Evolutionary conservation across 2,888 invertebrate genomes (phyloP), one percentile per base, ranked within the genome.

Genomic region (Amitus sp.): DNA sequence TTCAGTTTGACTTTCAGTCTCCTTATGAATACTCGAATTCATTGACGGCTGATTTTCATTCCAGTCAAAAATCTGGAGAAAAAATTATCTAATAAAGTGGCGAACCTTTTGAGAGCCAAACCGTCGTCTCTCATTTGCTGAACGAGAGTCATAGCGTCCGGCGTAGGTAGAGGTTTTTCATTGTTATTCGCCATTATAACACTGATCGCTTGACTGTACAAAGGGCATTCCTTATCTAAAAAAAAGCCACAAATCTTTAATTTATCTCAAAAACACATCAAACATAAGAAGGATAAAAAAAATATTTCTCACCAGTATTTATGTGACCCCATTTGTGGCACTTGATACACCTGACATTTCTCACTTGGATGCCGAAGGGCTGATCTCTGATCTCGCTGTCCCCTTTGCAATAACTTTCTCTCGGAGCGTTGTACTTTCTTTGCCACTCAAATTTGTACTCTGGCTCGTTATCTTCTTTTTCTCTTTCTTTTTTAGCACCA

Each of bases 381-480:
- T 98, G 98, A 84, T 99, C 99, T 58, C 95, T 87, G 74, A 99
- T 98, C 82, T 96, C 95, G 66, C 96, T 95, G 80, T 99, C 96
- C 13, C 96, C 96, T 82, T 98, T 98, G 74, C 98, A 97, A 81
- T 96, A 98, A 73, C 96, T 96, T 84, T 99, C 99, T 82, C 99
- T 87, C 0, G 99, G 99, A 3, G 99, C 99, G 85, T 98, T 98
- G 76, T 96, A 99, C 82, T 98, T 98, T 42, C 99, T 87, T 83
- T 99, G 99, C 99, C 99, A 99, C 80, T 99, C 99, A 85, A 99
- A 99, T 83, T 98, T 99, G 76, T 94, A 98, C 74, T 98, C 98
- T 0, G 95, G 95, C 78, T 97, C 97, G 78, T 95, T 93, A 73
- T 95, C 94, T 79, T 95, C 95, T 64, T 93, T 90, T 82, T 95